Percentiles rank a stretch among this genome's conserved stretches.
phyloP scores from a whole-genome alignment of 1,140 invertebrate species.

The Lordiphosa collinella region DNA sequence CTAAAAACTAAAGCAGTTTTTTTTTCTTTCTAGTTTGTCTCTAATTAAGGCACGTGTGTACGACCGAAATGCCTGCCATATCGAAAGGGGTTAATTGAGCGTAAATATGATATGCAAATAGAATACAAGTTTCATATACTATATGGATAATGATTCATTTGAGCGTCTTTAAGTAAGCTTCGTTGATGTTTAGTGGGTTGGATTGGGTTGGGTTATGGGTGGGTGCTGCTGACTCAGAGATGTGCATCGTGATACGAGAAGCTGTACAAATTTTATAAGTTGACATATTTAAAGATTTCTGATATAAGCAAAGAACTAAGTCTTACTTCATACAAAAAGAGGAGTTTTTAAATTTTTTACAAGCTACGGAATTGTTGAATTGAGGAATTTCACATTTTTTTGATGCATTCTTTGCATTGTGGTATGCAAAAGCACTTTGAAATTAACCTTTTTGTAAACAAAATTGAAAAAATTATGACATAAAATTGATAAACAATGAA shows the following conservation, averaged over 20 bases:
- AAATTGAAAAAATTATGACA: too few species aligned
- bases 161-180: constrained; percentile 34
- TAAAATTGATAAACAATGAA: too few species aligned
- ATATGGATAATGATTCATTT: constrained; percentile 56
- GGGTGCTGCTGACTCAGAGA: not conserved
- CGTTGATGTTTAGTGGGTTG: constrained; percentile 5
- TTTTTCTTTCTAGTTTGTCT: constrained; percentile 35
- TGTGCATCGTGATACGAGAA: not conserved
- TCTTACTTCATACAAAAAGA: too few species aligned
- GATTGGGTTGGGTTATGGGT: not conserved
- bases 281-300: too few species aligned
- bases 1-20: constrained; percentile 37
- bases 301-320: too few species aligned
- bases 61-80: constrained; percentile 42
- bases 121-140: constrained; percentile 10
- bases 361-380: too few species aligned
- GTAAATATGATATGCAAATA: constrained; percentile 50
- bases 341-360: too few species aligned
- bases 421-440: too few species aligned
- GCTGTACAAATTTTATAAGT: too few species aligned
- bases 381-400: too few species aligned
- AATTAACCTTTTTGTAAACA: too few species aligned
- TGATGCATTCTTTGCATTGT: too few species aligned
- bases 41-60: constrained; percentile 69
- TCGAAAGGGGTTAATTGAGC: constrained; percentile 62